phyloP scores from a whole-genome alignment of 2,888 invertebrate species.

The Willowsia nigromaculata region DNA sequence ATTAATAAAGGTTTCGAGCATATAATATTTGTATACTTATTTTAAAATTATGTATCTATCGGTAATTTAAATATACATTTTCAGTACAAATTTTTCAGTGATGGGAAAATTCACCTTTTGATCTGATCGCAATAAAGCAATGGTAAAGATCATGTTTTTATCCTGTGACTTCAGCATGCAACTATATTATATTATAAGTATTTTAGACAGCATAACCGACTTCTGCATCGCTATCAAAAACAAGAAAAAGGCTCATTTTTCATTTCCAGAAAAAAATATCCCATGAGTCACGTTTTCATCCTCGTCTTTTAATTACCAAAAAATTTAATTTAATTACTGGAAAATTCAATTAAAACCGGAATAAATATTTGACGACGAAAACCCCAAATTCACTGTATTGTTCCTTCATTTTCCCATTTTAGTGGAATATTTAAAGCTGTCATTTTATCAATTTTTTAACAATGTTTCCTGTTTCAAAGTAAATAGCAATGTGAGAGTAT shows the following conservation, averaged over 20 bases:
- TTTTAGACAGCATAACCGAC: too few species aligned
- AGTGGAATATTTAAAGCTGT: neutral
- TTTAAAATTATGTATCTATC: neutral
- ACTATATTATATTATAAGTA: too few species aligned
- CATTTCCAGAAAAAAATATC: neutral
- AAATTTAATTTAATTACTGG: slow-evolving; percentile 51
- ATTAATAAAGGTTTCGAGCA: too few species aligned
- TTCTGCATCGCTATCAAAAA: too few species aligned
- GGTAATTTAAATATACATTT: neutral
- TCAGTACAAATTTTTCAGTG: neutral
- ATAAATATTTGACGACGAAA: neutral
- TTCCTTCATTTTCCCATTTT: neutral
- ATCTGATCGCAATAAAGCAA: neutral
- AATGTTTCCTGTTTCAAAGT: neutral
- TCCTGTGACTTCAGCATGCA: neutral
- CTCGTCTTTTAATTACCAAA: slow-evolving; percentile 7
- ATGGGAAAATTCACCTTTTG: slow-evolving; percentile 1
- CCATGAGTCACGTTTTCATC: neutral
- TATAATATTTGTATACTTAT: too few species aligned
- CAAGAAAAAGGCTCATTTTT: neutral
- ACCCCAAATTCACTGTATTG: neutral
- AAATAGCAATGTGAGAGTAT: neutral
- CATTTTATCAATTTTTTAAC: neutral
- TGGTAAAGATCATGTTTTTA: neutral
- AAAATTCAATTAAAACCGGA: slow-evolving; percentile 50